Base-by-base conservation (phyloP, 2,797 vertebrate genomes). In the Scomberomorus guttatus region DNA sequence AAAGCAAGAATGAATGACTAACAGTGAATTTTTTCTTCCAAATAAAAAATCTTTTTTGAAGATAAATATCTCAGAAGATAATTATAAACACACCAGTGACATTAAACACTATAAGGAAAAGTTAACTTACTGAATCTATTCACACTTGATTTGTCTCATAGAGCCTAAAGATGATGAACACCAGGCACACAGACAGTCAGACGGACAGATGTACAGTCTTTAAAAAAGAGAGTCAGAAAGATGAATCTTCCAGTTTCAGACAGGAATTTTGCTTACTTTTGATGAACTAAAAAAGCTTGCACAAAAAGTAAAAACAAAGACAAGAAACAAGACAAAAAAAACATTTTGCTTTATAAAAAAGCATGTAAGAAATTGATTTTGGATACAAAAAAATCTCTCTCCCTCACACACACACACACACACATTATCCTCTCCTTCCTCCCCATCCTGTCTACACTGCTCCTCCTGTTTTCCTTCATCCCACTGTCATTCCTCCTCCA, bases 391-490 rank as follows among this genome's bases (percentile, higher is more conserved):
- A 52, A 51, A 51, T 46, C 32, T 12, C 29, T 17, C 29, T 29
- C 20, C 3, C 11, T 0, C 44, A 9, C 32, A 17, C 54, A 52
- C 52, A 25, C n/a, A 42, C 46, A 56, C 44, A 54, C 17, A 56
- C 48, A 42, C 12, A 42, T 42, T 42, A 13, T 63, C 29, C n/a
- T 32, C 48, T 67, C 46, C 44, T 0, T 1, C 50, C 25, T 34
- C 27, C 63, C 4, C 14, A 15, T 54, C 52, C 25, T 74, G 46
- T 55, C 22, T 39, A 14, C 60, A 69, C 54, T 0, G 4, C 13
- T 81, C 73, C 72, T 63, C 52, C 66, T 55, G 58, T 37, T 80
- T 76, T 67, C 72, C 60, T 68, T 83, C 59, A 27, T 50, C n/a
- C 50, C 39, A 11, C 57, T 22, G 20, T 67, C 24, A n/a, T 44